Conservation (phyloP, 2,797 vertebrate genomes). For the Cetoscarus ocellatus region DNA sequence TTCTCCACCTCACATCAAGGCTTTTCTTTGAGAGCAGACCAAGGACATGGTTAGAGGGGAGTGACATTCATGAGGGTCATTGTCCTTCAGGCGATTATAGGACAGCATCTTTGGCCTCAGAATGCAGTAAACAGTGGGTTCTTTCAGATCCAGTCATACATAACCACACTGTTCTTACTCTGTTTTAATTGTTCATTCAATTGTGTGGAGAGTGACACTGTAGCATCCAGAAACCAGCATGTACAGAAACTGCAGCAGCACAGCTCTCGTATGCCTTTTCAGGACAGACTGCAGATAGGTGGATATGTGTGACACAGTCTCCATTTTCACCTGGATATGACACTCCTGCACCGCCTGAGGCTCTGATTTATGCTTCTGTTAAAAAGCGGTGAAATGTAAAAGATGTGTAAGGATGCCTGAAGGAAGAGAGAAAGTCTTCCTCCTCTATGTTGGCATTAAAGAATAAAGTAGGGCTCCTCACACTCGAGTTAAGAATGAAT, state of each 20-base stretch:
- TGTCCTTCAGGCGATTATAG: slow-evolving; percentile 11
- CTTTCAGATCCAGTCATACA: background rate
- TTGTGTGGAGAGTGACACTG: slow-evolving; percentile 7
- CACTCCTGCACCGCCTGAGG: slow-evolving; percentile 57
- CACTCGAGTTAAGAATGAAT: slow-evolving; percentile 41
- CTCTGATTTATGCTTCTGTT: slow-evolving; percentile 56
- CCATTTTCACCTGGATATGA: slow-evolving; percentile 71
- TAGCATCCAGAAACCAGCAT: background rate
- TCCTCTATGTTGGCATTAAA: slow-evolving; percentile 35
- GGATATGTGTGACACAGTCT: slow-evolving; percentile 46
- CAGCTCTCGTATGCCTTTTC: slow-evolving; percentile 24
- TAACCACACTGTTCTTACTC: background rate
- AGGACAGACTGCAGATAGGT: slow-evolving; percentile 42
- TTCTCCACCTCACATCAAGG: slow-evolving; percentile 1
- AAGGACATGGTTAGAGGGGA: slow-evolving; percentile 29
- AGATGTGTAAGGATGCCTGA: slow-evolving; percentile 63
- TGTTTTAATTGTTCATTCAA: background rate
- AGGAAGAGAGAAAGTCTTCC: slow-evolving; percentile 40
- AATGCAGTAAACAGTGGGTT: slow-evolving; percentile 7
- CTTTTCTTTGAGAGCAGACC: slow-evolving; percentile 26
- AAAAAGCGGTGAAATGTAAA: slow-evolving; percentile 60
- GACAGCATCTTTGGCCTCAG: slow-evolving; percentile 13
- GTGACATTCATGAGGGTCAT: slow-evolving; percentile 65
- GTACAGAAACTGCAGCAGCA: slow-evolving; percentile 32
- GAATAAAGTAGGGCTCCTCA: slow-evolving; percentile 22